These are phyloP conservation scores for Okapia johnstoni DNA, from an alignment of 2,113 vertebrate genomes.

Conservation along the genomic window DNA sequence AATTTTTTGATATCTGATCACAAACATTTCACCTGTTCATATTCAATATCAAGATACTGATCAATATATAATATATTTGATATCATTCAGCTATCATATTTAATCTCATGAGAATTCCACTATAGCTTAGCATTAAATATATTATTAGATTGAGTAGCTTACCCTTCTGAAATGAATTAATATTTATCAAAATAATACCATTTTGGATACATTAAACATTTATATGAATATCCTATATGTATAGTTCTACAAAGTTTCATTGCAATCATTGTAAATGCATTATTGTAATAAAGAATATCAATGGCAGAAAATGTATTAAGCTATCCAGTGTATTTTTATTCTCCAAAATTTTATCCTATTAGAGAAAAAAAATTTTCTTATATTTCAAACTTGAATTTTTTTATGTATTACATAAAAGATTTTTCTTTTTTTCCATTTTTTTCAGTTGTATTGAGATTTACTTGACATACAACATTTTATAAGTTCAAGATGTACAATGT, in stretches of 20 bases:
- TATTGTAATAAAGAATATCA: conserved; percentile 37
- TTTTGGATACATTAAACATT: conserved; percentile 58
- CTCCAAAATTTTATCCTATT: not conserved
- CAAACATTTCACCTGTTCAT: conserved; percentile 45
- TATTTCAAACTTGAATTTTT: not conserved
- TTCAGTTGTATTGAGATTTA: not conserved
- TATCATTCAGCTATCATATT: conserved; percentile 4
- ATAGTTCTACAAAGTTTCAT: conserved; percentile 33
- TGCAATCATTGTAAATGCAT: conserved; percentile 9
- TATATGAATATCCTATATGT: conserved; percentile 5
- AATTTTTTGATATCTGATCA: conserved; percentile 39
- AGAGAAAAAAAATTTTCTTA: not conserved
- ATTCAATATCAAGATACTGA: conserved; percentile 39
- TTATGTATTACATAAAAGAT: not conserved
- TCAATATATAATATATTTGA: conserved; percentile 48
- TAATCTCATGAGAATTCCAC: conserved; percentile 48
- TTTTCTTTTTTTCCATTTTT: not conserved
- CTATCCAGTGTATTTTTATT: not conserved
- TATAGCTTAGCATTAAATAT: conserved; percentile 63
- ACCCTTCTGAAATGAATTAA: conserved; percentile 42
- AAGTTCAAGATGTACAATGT: not conserved
- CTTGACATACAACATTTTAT: not conserved
- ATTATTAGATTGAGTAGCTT: conserved; percentile 46
- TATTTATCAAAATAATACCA: conserved; percentile 58
- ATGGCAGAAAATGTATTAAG: not conserved